Base-by-base conservation (phyloP, 2,113 vertebrate species). In the Dascyllus trimaculatus region DNA sequence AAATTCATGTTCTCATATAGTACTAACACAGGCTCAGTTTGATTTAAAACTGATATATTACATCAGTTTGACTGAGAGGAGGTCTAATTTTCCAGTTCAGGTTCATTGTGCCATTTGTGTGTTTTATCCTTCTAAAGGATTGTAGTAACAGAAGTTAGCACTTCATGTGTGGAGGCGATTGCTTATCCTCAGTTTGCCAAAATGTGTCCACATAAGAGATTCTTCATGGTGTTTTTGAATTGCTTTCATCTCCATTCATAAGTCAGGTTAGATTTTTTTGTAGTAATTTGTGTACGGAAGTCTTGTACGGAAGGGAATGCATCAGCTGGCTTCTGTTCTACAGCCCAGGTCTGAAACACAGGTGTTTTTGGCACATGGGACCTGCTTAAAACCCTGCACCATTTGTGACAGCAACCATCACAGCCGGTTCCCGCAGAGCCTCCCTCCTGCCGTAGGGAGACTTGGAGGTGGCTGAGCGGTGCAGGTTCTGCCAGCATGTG, bases 401-500 rank as follows among this genome's bases (percentile, higher is more conserved):
- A 2, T 82, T 66, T 10, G 15, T 75, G 71, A 78, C 81, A 78
- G 46, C 67, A 26, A 73, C 25, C 22, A 10, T 74, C 65, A 48
- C 72, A 67, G 58, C 25, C 66, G 54, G 22, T 65, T 78, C 77
- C 75, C 61, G 13, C 11, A 32, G 69, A 73, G 79, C 74, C 80
- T 77, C 76, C 48, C 38, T 73, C 57, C 67, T 54, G 85, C 80
- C 82, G 79, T 51, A 25, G 69, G 87, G 83, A 81, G 72, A 77
- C 70, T 70, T 51, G 35, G 71, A 91, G 88, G 81, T 86, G 88
- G 80, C 63, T 82, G 72, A 61, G 67, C n/a, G n/a, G 62, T 88
- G 87, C 89, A 76, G 66, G 85, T 87, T 91, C 71, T 87, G 82
- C 84, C 80, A 75, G 68, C 49, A 8, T 73, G 59, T 83, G 58